Conservation (phyloP, 2,113 vertebrate species). For the Pygathrix nemaeus region DNA sequence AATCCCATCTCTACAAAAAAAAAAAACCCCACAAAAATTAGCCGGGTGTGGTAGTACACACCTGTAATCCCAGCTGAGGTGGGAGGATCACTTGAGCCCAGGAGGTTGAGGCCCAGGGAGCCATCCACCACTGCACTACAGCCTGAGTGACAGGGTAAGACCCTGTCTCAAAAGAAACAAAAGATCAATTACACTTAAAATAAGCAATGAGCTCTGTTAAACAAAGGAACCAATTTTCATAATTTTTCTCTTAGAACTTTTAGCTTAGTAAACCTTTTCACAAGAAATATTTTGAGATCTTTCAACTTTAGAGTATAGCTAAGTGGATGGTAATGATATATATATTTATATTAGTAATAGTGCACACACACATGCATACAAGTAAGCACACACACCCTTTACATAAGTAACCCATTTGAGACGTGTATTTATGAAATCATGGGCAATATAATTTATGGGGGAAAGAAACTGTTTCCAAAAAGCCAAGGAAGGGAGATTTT, state of each 20-base stretch:
- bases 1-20: too few relatives aligned
- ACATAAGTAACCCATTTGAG: not conserved
- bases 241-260: conserved; percentile 1
- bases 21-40: too few relatives aligned
- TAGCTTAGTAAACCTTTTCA: not conserved
- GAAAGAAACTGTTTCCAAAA: not conserved
- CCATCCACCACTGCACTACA: too few relatives aligned
- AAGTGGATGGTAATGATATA: not conserved
- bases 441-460: not conserved
- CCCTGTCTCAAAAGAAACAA: too few relatives aligned
- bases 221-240: not conserved
- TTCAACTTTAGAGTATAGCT: not conserved
- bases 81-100: too few relatives aligned
- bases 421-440: not conserved
- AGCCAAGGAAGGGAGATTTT: not conserved
- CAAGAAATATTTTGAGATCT: conserved; percentile 5
- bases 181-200: not conserved
- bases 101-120: too few relatives aligned
- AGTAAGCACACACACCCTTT: not conserved
- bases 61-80: too few relatives aligned
- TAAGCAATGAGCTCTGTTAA: not conserved
- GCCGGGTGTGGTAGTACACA: too few relatives aligned
- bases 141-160: too few relatives aligned
- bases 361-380: not conserved
- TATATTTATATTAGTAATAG: not conserved